A percentile compares a stretch with the other conserved stretches of the same genome.
These are phyloP conservation scores for Mongoloraphidia duomilia DNA, from an alignment of 2,888 invertebrate species.

Conservation along the genomic window DNA sequence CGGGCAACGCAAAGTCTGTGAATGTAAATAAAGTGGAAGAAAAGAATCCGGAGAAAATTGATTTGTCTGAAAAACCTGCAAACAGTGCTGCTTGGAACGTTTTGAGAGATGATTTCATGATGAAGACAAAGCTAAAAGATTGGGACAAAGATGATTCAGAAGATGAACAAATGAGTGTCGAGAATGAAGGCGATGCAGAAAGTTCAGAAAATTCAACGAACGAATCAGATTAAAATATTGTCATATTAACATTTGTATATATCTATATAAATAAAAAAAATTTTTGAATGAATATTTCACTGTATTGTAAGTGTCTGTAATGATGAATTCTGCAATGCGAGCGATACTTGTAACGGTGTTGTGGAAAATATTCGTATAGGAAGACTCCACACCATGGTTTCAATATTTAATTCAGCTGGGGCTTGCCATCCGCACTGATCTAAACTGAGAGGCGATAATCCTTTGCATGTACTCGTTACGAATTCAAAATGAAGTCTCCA, in stretches of 20 bases:
- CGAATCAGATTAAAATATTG: too few species aligned
- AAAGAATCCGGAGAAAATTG: constrained; percentile 26
- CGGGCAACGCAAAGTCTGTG: constrained; percentile 47
- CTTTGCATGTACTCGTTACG: constrained; percentile 65
- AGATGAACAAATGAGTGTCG: constrained; percentile 20
- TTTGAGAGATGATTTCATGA: constrained; percentile 74
- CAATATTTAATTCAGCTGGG: constrained; percentile 74
- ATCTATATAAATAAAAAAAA: background rate
- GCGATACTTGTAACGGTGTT: constrained; percentile 66
- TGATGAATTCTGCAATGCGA: constrained; percentile 36
- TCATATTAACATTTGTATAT: background rate
- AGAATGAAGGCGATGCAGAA: too few species aligned
- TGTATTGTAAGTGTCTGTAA: constrained; percentile 23
- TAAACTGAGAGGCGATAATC: constrained; percentile 42
- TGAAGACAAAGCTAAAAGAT: constrained; percentile 77
- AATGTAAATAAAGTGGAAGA: constrained; percentile 31
- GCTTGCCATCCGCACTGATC: constrained; percentile 62
- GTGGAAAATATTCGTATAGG: constrained; percentile 90
- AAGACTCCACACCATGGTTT: constrained; percentile 98
- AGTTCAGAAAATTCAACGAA: too few species aligned
- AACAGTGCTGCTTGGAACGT: constrained; percentile 43
- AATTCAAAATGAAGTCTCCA: constrained; percentile 98
- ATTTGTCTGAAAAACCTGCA: constrained; percentile 14
- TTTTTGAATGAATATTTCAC: background rate
- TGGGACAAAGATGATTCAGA: constrained; percentile 69